These are phyloP conservation scores for Sylvilagus bachmani DNA, from an alignment of 2,113 vertebrate species.

Conservation along the genomic window DNA sequence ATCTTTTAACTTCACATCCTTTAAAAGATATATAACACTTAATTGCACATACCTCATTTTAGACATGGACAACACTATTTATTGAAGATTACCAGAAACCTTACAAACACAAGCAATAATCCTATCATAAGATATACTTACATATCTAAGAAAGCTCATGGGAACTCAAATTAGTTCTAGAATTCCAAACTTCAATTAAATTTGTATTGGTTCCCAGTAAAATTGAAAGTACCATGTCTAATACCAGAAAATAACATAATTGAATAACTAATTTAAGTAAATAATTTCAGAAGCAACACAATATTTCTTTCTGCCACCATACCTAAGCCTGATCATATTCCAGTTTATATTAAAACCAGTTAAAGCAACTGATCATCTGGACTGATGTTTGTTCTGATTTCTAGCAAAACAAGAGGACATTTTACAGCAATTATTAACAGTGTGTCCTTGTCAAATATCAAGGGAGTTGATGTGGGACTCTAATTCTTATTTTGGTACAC, in stretches of 20 bases:
- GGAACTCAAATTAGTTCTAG: not conserved
- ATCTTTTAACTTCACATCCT: not conserved
- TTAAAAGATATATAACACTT: not conserved
- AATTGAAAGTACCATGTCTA: not conserved
- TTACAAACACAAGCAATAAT: not conserved
- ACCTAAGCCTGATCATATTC: not conserved
- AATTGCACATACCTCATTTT: not conserved
- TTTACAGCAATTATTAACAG: not conserved
- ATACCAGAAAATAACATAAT: not conserved
- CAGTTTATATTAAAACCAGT: not conserved
- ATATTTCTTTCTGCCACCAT: not conserved
- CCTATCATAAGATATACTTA: not conserved
- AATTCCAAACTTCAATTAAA: conserved; percentile 48
- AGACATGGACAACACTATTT: not conserved
- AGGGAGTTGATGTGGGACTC: conserved; percentile 1
- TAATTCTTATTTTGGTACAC: not conserved
- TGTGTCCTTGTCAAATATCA: conserved; percentile 1
- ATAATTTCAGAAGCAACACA: not conserved
- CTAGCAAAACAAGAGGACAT: no score
- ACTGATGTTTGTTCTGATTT: not conserved
- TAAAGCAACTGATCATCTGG: not conserved
- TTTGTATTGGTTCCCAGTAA: not conserved
- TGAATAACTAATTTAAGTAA: conserved; percentile 2
- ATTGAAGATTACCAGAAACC: not conserved
- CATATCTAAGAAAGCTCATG: not conserved